Percentiles rank a stretch among this genome's conserved stretches.
Evolutionary conservation across 2,113 vertebrate species (phyloP).

Genomic region (Capricornis sumatraensis): DNA sequence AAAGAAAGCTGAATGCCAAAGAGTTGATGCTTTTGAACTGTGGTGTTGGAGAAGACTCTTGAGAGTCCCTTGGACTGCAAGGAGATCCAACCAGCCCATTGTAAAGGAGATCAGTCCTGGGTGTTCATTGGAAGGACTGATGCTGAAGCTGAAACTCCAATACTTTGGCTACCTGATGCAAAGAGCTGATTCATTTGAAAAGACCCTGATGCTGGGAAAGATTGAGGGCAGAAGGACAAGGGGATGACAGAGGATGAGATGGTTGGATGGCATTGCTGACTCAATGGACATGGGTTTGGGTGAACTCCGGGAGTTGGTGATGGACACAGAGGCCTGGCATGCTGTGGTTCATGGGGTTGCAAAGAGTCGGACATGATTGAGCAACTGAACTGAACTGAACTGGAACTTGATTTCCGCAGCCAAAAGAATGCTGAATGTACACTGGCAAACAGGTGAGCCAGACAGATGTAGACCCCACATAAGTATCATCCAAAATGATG

Average conservation of each 20-base stretch:
- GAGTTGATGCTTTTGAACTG: not conserved
- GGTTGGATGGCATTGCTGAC: not conserved
- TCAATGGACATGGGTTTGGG: not conserved
- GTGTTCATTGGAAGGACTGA: not conserved
- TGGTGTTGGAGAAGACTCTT: not conserved
- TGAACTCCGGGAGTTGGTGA: not conserved
- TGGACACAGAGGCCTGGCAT: not conserved
- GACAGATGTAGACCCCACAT: not conserved
- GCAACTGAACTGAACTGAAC: not conserved
- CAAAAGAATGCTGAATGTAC: not conserved
- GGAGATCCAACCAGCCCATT: not conserved
- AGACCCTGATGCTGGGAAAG: not conserved
- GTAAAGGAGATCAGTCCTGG: not conserved
- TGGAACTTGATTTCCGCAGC: not conserved
- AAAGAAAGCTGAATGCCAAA: not conserved
- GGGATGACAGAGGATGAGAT: not conserved
- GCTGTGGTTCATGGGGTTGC: accelerated
- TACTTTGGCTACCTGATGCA: not conserved
- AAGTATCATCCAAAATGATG: not conserved
- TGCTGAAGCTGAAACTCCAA: not conserved
- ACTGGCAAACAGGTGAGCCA: not conserved
- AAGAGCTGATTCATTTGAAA: not conserved
- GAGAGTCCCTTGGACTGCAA: not conserved
- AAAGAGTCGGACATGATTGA: not conserved
- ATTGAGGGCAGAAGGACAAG: not conserved